Evolutionary conservation across 1,140 invertebrate species (phyloP), one percentile per base, ranked within the genome.

Genomic region (Luehdorfia chinensis): DNA sequence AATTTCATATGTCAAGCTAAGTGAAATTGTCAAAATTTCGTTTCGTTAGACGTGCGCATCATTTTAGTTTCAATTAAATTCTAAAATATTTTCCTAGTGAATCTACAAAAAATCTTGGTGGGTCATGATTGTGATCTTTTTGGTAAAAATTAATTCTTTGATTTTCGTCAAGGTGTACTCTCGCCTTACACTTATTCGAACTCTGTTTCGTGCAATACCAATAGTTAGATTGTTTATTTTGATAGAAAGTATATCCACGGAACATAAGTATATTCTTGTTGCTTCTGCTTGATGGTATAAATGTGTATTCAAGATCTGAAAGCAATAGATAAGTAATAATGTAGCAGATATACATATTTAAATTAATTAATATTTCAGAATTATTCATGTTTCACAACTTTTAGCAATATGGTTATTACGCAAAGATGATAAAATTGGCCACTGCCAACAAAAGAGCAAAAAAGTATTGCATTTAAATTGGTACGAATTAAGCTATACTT

Each of bases 161-260:
- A 8, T 34, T 14, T 15, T 45, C 27, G 5, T 53, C 48, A n/a
- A 65, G 21, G 12, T 46, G 39, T 14, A 68, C 32, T 8, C 19
- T 55, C 2, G 54, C 58, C 9, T 51, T 48, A 25, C 62, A 69
- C 8, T 36, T 37, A 4, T 12, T 28, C n/a, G 25, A 15, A 18
- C 49, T 31, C 31, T 53, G 54, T 25, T 53, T 61, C 0, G 64
- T 63, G 28, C 64, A 67, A 15, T 60, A 60, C 59, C 59, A 63
- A 5, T 51, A 57, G 4, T 27, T 55, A 3, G 53, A 59, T 7
- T 9, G 21, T 32, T 39, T 39, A 12, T 52, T 60, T 11, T 57
- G 55, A 4, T 48, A 57, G 28, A 57, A 61, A 11, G 58, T 61
- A 28, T 56, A 44, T 1, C 41, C 50, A 30, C 31, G 49, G 18